A percentile compares a stretch with the other conserved stretches of the same genome.
These are phyloP conservation scores for Malachius bipustulatus DNA, from an alignment of 2,888 invertebrate genomes.

Conservation along the genomic window DNA sequence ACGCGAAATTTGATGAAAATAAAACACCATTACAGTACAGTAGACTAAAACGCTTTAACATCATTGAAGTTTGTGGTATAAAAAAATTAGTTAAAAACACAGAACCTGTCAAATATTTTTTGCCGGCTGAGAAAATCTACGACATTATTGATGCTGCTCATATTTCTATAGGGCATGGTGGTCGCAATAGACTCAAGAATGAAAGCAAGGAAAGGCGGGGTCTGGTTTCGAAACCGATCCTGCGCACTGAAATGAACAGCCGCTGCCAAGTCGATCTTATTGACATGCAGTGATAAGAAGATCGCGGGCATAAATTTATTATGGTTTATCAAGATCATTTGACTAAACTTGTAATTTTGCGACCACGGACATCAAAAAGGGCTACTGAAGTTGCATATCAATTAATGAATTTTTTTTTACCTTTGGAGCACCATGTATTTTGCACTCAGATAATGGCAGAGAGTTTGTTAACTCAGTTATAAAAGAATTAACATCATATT, in stretches of 20 bases:
- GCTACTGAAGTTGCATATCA: conserved; percentile 24
- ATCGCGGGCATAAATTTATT: conserved; percentile 22
- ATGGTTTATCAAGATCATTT: conserved; percentile 14
- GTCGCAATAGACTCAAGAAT: conserved; percentile 21
- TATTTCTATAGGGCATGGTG: conserved; percentile 23
- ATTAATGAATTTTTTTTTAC: conserved; percentile 27
- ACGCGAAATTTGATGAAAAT: conserved; percentile 11
- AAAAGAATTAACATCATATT: conserved; percentile 17
- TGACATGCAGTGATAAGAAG: conserved; percentile 25
- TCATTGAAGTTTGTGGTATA: conserved; percentile 12
- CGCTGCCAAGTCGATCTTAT: conserved; percentile 27
- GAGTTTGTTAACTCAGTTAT: conserved; percentile 21
- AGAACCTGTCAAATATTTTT: conserved; percentile 15
- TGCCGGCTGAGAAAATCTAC: conserved; percentile 20
- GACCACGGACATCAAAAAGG: conserved; percentile 7
- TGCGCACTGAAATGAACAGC: conserved; percentile 16
- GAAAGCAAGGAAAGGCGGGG: conserved; percentile 13
- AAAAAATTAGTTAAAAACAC: conserved; percentile 12
- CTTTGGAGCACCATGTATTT: conserved; percentile 25
- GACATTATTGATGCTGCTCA: conserved; percentile 23
- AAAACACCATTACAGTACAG: conserved; percentile 12
- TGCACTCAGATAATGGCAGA: conserved; percentile 25
- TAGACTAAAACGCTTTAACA: conserved; percentile 13
- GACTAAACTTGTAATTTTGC: conserved; percentile 8
- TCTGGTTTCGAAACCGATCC: conserved; percentile 5